Percentiles rank a stretch among this genome's conserved stretches.
These are phyloP conservation scores for Galeruca laticollis DNA, from an alignment of 2,888 invertebrate genomes.

Conservation along the genomic window DNA sequence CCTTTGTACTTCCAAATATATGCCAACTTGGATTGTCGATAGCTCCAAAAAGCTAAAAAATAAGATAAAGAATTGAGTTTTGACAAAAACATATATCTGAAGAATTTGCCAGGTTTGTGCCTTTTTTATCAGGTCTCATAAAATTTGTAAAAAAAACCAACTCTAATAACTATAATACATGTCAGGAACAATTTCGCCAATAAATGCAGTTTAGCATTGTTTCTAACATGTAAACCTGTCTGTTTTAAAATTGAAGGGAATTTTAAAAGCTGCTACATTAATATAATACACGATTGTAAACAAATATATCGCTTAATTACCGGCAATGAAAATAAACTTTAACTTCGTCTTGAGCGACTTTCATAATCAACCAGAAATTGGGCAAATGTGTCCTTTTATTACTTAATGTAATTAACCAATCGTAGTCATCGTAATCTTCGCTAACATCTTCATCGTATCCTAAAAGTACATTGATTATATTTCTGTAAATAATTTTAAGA, in stretches of 20 bases:
- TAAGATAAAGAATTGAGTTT: conserved; percentile 14
- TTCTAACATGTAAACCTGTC: too few relatives aligned
- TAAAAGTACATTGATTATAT: conserved; percentile 31
- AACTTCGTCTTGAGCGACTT: conserved; percentile 71
- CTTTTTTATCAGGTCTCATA: too few relatives aligned
- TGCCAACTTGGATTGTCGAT: conserved; percentile 68
- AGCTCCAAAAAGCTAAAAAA: conserved; percentile 69
- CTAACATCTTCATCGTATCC: conserved; percentile 76
- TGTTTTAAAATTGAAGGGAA: background rate
- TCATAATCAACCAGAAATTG: conserved; percentile 79
- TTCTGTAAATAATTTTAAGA: background rate
- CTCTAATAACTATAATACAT: too few relatives aligned
- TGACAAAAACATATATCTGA: background rate
- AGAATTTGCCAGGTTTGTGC: too few relatives aligned
- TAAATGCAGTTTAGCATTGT: too few relatives aligned
- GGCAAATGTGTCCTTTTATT: conserved; percentile 71
- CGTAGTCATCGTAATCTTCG: conserved; percentile 72
- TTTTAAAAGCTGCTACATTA: background rate
- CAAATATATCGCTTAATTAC: conserved; percentile 56
- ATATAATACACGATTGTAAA: background rate
- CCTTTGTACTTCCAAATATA: conserved; percentile 69
- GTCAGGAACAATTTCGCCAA: too few relatives aligned
- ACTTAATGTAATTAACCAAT: conserved; percentile 70
- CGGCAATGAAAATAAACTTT: conserved; percentile 78
- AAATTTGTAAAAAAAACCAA: too few relatives aligned